Base-by-base conservation (phyloP, 2,797 vertebrate genomes). In the Pseudochaenichthys georgianus region DNA sequence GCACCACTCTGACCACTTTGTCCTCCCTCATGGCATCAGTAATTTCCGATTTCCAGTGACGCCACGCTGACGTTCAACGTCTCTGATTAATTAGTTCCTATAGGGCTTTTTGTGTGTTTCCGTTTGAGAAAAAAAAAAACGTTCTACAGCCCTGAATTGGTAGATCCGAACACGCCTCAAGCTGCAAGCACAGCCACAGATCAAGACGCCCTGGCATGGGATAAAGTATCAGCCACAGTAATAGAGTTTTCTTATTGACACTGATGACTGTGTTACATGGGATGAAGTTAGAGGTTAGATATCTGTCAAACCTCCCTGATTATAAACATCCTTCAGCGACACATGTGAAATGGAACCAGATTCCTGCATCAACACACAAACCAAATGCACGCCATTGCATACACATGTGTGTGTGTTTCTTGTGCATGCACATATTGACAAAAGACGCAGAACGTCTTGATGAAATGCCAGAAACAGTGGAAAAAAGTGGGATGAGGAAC, bases 401-500 rank as follows among this genome's bases (percentile, higher is more conserved):
- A 59, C 17, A 21, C 13, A 10, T 23, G 41, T 59, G 53, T 65
- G 41, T 77, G 16, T 42, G 13, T 53, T 23, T 38, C 16, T 13
- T 23, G n/a, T n/a, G 12, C 38, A 52, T 53, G 45, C 68, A 66
- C 48, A 72, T 64, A 73, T 66, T 47, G 62, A 57, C 60, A 59
- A 67, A 58, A 43, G 51, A 41, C 46, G 21, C 53, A 78, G 58
- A 68, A 64, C 62, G 70, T 64, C 48, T 57, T 17, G 64, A 31
- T 73, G 64, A 86, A 91, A 90, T 83, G 75, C 85, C 55, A 83
- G 31, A 34, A 66, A 59, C 13, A 34, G 70, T 88, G 86, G 83
- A 90, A 90, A 92, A 86, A 83, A 78, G 85, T 85, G 80, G 83
- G 81, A 88, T 80, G 77, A 85, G 64, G 83, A 88, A 79, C 81